Percentiles rank a stretch among this genome's conserved stretches.
These are phyloP conservation scores for Clostera curtula DNA, from an alignment of 2,888 invertebrate species.

Conservation along the genomic window DNA sequence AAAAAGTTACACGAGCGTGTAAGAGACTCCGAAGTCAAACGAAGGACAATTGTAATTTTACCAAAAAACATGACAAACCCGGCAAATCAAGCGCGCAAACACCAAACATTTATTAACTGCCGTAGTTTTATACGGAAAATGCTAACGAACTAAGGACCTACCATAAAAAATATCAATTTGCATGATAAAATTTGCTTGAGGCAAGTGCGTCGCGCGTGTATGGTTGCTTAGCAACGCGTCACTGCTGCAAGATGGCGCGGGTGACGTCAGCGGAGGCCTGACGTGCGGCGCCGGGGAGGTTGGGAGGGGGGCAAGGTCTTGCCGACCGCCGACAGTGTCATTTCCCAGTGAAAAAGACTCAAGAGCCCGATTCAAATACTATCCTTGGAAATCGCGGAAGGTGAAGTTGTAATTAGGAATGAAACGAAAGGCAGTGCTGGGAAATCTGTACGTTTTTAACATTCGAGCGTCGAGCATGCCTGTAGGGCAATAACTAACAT, in stretches of 20 bases:
- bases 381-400: constrained; percentile 58
- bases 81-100: constrained; percentile 1
- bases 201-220: constrained; percentile 46
- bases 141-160: constrained; percentile 11
- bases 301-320: constrained; percentile 54
- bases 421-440: constrained; percentile 6
- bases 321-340: constrained; percentile 55
- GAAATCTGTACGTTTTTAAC: background rate
- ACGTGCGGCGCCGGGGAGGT: constrained; percentile 24
- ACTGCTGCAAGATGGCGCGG: constrained; percentile 67
- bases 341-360: constrained; percentile 66
- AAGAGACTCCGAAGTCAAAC: background rate
- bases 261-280: constrained; percentile 59
- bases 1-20: too few species aligned
- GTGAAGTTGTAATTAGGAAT: constrained; percentile 27
- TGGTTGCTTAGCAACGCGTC: constrained; percentile 66
- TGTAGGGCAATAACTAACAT: too few species aligned
- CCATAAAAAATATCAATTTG: constrained; percentile 20
- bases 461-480: too few species aligned
- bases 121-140: constrained; percentile 10
- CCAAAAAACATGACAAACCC: background rate
- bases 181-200: constrained; percentile 23
- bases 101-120: constrained; percentile 5
- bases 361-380: constrained; percentile 42
- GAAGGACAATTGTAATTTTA: background rate